Conservation (phyloP, 2,888 invertebrate genomes). For the Oligia strigilis region DNA sequence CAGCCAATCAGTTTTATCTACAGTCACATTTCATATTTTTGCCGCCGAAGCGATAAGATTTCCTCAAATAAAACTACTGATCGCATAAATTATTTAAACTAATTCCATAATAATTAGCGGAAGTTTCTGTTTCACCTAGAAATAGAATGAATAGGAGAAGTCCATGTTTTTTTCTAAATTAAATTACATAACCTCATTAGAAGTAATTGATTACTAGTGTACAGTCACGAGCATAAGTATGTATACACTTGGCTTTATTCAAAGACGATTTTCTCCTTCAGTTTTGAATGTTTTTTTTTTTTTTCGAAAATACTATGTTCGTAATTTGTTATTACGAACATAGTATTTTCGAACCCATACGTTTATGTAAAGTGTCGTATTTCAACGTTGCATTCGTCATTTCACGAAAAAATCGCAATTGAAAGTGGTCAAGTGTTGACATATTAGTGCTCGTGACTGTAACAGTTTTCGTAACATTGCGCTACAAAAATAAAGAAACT, state of each 20-base stretch:
- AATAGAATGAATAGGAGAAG: constrained; percentile 15
- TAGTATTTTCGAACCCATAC: too few species aligned
- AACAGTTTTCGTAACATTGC: background rate
- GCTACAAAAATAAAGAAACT: background rate
- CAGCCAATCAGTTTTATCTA: constrained; percentile 40
- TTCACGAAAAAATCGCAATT: too few species aligned
- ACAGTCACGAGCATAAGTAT: too few species aligned
- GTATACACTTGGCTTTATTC: too few species aligned
- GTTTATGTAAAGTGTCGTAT: too few species aligned
- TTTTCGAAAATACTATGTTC: too few species aligned
- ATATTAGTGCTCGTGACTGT: background rate
- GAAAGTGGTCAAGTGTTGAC: too few species aligned
- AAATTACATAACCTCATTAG: background rate
- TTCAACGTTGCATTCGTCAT: too few species aligned
- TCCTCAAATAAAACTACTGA: background rate
- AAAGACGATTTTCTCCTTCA: too few species aligned
- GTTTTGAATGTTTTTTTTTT: too few species aligned
- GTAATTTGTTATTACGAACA: too few species aligned
- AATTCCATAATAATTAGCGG: constrained; percentile 12
- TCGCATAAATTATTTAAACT: constrained; percentile 18
- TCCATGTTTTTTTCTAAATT: background rate
- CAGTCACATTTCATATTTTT: constrained; percentile 32
- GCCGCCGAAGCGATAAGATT: constrained; percentile 19
- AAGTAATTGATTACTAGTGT: background rate
- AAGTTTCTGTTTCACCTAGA: constrained; percentile 2